Base-by-base conservation (phyloP, 2,888 invertebrate species). In the Lottia gigantea region DNA sequence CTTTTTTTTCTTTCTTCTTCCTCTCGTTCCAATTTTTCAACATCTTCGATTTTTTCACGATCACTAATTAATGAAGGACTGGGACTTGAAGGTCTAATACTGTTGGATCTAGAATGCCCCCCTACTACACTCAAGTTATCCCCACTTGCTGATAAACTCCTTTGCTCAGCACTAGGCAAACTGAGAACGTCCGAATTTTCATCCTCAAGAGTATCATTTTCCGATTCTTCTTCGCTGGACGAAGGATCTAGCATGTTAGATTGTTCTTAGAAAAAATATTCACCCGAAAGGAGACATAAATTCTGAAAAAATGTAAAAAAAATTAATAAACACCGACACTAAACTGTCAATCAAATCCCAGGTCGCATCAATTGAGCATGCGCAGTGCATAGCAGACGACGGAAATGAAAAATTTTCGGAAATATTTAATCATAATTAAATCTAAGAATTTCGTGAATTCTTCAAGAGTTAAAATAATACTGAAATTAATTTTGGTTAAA, bases 1-100 rank as follows among this genome's bases (percentile, higher is more conserved):
- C 96, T 93, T 74, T 94, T 92, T 88, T 98, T 98, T 76, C 97
- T 92, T 84, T 98, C 97, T 87, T 98, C 98, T 89, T 99, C 98
- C 87, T 98, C 94, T 75, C 95, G 93, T 88, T 98, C 98, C 82
- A 96, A 95, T 87, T 95, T 95, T 85, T 96, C 97, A 92, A 84
- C 80, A 71, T 89, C 89, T 70, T 86, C 87, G 73, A 84, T 81
- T 69, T 84, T 83, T 70, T 85, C 85, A 88, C 95, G 95, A 86
- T 97, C 96, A 80, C 95, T 95, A 82, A 94, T 94, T 82, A 95
- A 92, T 75, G 96, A 96, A 62, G 96, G 96, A 80, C 96, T 96
- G 1, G 97, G 97, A 83, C 96, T 96, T 40, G 94, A 92, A 64
- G 94, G 94, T 82, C 94, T 91, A 80, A 93, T 93, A 82, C 93